Evolutionary conservation across 2,888 invertebrate species (phyloP).

Genomic region (Drosophila macrospina): DNA sequence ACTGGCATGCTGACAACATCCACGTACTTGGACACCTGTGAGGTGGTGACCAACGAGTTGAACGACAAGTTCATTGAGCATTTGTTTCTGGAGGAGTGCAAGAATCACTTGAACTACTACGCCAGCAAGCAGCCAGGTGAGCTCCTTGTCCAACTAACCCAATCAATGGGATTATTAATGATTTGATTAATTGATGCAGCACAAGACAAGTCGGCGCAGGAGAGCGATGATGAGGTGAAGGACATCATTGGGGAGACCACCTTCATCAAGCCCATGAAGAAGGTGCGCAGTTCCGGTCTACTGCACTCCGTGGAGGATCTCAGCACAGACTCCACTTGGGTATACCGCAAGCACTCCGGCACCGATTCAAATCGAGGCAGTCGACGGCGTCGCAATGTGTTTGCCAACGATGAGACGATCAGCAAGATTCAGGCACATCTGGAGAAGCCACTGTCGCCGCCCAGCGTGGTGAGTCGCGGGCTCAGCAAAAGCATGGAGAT

Average conservation of each 20-base stretch:
- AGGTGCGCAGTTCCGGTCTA: constrained; percentile 90
- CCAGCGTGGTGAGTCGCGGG: constrained; percentile 83
- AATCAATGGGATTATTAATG: background rate
- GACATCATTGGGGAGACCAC: constrained; percentile 87
- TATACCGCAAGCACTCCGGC: constrained; percentile 87
- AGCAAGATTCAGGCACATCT: constrained; percentile 84
- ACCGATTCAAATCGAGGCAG: constrained; percentile 85
- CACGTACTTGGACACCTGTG: constrained; percentile 85
- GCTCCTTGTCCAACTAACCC: background rate
- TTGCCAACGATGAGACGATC: constrained; percentile 84
- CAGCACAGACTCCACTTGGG: constrained; percentile 91
- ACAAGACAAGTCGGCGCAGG: constrained; percentile 80
- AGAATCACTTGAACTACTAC: constrained; percentile 85
- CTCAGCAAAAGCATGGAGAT: constrained; percentile 86
- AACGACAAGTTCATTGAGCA: constrained; percentile 85
- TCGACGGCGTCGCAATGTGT: constrained; percentile 83
- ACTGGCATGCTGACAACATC: constrained; percentile 84
- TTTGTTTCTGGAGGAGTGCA: constrained; percentile 85
- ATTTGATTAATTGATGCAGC: constrained; percentile 20
- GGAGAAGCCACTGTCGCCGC: constrained; percentile 83
- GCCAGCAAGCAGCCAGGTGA: constrained; percentile 77
- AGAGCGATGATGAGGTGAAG: constrained; percentile 87
- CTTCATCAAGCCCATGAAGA: constrained; percentile 87
- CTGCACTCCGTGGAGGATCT: constrained; percentile 91
- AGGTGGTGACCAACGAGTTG: constrained; percentile 75